Evolutionary conservation across 1,140 invertebrate genomes (phyloP).

Genomic region (Sarcophaga peregrina): DNA sequence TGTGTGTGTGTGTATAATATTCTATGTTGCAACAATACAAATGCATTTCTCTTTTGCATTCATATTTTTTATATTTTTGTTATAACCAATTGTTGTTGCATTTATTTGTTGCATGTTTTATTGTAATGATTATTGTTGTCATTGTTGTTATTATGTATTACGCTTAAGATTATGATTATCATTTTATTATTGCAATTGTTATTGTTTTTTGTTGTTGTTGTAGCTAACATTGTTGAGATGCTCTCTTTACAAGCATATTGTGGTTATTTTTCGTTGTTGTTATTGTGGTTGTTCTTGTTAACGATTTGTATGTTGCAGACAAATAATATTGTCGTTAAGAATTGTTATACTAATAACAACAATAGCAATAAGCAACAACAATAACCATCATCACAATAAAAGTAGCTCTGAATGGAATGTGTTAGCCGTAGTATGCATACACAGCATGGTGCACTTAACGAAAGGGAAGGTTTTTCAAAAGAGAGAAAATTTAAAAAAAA

Average conservation of each 20-base stretch:
- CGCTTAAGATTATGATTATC: not conserved
- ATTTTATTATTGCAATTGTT: conserved; percentile 2
- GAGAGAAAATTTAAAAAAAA: too few species aligned
- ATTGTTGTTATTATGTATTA: not conserved
- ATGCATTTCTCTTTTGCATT: not conserved
- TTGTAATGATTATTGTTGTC: not conserved
- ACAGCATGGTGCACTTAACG: too few species aligned
- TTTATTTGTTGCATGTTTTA: not conserved
- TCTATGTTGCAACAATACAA: not conserved
- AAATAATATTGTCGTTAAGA: not conserved
- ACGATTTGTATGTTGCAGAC: not conserved
- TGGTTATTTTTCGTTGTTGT: not conserved
- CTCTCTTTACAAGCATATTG: too few species aligned
- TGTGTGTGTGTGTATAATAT: not conserved
- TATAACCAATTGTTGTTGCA: not conserved
- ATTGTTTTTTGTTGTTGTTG: not conserved
- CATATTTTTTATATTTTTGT: too few species aligned
- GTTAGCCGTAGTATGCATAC: too few species aligned
- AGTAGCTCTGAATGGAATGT: too few species aligned
- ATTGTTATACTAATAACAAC: conserved; percentile 11
- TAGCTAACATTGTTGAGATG: too few species aligned
- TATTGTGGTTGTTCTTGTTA: not conserved
- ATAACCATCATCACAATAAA: not conserved
- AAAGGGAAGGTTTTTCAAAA: too few species aligned
- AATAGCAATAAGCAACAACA: not conserved